Evolutionary conservation across 2,888 invertebrate genomes (phyloP).

Genomic region (Sphinx pinastri): DNA sequence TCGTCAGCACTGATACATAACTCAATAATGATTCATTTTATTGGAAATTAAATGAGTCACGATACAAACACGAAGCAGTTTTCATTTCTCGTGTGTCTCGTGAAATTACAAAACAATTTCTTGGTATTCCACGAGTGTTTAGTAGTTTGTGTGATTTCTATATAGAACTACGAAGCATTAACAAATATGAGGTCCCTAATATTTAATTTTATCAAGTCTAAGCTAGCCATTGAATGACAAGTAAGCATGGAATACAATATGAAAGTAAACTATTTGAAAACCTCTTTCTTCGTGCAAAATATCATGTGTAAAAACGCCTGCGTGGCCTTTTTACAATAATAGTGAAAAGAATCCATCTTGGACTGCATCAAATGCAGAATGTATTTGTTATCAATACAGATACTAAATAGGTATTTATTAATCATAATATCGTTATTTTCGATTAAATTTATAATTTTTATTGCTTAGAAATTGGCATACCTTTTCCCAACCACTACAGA

Average conservation of each 20-base stretch:
- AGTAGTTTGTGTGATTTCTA: neutral
- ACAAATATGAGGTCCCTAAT: neutral
- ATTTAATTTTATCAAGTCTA: neutral
- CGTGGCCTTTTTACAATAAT: too few species aligned
- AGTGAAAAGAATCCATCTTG: too few species aligned
- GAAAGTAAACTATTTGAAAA: neutral
- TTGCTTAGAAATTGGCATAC: too few species aligned
- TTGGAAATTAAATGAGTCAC: conserved; percentile 25
- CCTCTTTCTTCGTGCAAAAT: too few species aligned
- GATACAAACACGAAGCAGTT: conserved; percentile 6
- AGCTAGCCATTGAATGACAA: neutral
- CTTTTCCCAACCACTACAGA: too few species aligned
- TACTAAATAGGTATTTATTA: too few species aligned
- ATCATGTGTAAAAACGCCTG: too few species aligned
- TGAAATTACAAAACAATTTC: conserved; percentile 7
- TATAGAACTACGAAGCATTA: neutral
- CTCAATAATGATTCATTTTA: conserved; percentile 19
- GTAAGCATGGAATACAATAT: conserved; percentile 3
- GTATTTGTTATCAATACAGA: too few species aligned
- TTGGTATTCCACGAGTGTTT: conserved; percentile 16
- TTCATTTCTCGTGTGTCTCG: conserved; percentile 1
- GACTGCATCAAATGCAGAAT: too few species aligned
- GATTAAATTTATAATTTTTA: too few species aligned
- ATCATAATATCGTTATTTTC: too few species aligned
- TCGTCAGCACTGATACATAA: conserved; percentile 19